Evolutionary conservation across 2,113 vertebrate genomes (phyloP), one percentile per base, ranked within the genome.

Genomic region (Bos indicus): DNA sequence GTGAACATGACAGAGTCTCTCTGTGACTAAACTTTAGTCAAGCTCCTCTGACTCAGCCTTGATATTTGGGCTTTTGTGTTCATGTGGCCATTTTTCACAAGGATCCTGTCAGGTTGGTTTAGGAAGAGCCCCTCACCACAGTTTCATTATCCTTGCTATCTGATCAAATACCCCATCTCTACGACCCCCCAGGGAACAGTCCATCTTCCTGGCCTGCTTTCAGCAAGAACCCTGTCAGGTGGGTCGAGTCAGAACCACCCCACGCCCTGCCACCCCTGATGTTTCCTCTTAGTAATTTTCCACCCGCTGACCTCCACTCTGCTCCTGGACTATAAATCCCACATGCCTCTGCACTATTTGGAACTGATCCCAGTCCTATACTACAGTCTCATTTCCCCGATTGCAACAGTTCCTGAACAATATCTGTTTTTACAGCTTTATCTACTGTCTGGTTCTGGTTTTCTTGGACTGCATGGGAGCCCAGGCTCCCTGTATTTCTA

Each of bases 211-310:
- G 62, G 30, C 23, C 83, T n/a, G 36, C 51, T 43, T 82, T 71
- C 33, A 62, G 60, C 21, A 71, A 96, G 85, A 90, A 85, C 59
- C 40, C 52, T 36, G 23, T 40, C 51, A n/a, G 23, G 33, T 54
- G 0, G 7, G 21, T 71, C 91, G 14, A 71, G 30, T 85, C 40
- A 56, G 71, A 87, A 54, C 36, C 11, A 13, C 48, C 5, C 6
- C 33, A 77, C 7, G 7, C 23, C 36, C 46, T 77, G 74, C 36
- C 60, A 51, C 25, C 33, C 33, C 19, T 78, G 30, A 88, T 25
- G 28, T 57, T 95, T 91, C 51, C 43, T 86, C 87, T 86, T 89
- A 87, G 78, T 95, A 51, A 46, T 57, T 93, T 96, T 95, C 90
- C 60, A 62, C 25, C 54, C 30, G 16, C 28, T n/a, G 15, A 25